Conservation (phyloP, 2,797 vertebrate genomes). For the Tiaroga cobitis region DNA sequence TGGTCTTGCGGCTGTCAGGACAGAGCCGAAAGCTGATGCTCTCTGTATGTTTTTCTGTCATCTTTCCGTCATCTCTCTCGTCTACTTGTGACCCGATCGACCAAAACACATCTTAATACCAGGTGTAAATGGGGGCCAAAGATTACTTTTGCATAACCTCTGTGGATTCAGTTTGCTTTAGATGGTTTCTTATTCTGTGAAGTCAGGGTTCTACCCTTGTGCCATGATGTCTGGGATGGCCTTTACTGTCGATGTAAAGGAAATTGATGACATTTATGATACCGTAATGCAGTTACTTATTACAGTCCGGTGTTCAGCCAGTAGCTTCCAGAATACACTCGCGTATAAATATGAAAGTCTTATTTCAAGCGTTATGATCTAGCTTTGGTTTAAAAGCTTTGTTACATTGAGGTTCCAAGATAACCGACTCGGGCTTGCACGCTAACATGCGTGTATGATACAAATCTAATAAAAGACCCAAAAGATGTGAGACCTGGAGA, state of each 20-base stretch:
- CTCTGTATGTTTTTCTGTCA: too few relatives aligned
- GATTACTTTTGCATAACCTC: neutral
- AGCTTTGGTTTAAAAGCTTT: neutral
- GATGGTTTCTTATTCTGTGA: neutral
- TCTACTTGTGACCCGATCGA: too few relatives aligned
- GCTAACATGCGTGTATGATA: constrained; percentile 26
- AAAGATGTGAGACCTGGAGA: constrained; percentile 17
- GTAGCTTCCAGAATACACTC: neutral
- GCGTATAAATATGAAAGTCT: constrained; percentile 9
- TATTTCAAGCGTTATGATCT: constrained; percentile 17
- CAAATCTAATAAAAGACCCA: constrained; percentile 27
- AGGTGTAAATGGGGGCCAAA: too few relatives aligned
- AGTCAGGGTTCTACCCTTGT: neutral
- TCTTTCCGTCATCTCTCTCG: too few relatives aligned
- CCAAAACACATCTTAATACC: too few relatives aligned
- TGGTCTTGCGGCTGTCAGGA: too few relatives aligned
- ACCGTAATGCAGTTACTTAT: neutral
- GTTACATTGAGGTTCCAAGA: constrained; percentile 1
- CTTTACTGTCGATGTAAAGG: constrained; percentile 12
- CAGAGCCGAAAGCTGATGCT: too few relatives aligned
- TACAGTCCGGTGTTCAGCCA: neutral
- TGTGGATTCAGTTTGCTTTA: neutral
- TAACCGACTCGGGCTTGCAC: constrained; percentile 8
- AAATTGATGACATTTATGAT: constrained; percentile 26
- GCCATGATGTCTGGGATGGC: neutral